Evolutionary conservation across 1,140 invertebrate species (phyloP).

Genomic region (Heliconius hermathena): DNA sequence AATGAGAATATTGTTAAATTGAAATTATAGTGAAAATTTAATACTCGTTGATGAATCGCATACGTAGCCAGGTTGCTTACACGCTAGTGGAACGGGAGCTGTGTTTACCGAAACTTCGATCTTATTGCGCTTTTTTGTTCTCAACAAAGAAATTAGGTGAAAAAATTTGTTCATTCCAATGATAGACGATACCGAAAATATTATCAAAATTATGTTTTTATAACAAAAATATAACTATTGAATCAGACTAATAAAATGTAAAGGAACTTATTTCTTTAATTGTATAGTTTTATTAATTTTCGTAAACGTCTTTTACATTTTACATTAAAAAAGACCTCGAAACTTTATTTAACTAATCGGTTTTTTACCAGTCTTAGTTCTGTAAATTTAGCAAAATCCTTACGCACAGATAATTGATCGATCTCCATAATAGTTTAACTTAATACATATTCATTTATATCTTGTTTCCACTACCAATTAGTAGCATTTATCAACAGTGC

Average conservation of each 20-base stretch:
- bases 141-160: background rate
- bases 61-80: conserved; percentile 56
- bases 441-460: background rate
- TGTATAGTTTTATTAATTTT: background rate
- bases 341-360: background rate
- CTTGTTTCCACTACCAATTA: background rate
- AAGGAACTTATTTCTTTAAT: background rate
- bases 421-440: conserved; percentile 5
- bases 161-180: background rate
- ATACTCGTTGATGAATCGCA: conserved; percentile 74
- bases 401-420: conserved; percentile 19
- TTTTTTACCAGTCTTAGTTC: background rate
- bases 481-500: conserved; percentile 17
- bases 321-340: background rate
- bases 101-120: background rate
- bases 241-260: background rate
- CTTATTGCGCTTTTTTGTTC: background rate
- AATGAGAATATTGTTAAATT: conserved; percentile 74
- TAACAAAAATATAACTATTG: background rate
- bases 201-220: background rate
- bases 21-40: conserved; percentile 78
- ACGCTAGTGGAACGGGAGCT: conserved; percentile 35
- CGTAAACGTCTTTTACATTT: background rate
- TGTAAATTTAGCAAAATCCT: background rate
- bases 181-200: background rate